Percentiles rank a stretch among this genome's conserved stretches.
phyloP scores from a whole-genome alignment of 2,113 vertebrate genomes.

The Gymnobelideus leadbeateri region DNA sequence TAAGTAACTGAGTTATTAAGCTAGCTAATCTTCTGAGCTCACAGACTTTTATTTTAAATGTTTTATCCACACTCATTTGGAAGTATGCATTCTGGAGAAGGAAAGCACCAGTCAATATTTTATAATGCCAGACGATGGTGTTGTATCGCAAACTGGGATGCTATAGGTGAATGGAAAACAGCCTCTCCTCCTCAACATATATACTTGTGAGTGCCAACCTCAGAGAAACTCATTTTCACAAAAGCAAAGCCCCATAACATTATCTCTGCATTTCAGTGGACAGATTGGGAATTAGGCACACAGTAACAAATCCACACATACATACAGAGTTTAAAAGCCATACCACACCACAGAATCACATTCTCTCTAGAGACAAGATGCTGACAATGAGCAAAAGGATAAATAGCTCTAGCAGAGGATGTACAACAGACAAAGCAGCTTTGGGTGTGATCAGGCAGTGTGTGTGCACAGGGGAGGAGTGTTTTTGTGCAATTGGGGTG shows the following conservation, averaged over 20 bases:
- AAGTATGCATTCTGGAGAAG: conserved; percentile 9
- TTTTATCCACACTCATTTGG: not conserved
- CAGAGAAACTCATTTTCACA: not conserved
- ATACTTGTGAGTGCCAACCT: not conserved
- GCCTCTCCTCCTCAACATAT: not conserved
- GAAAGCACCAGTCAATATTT: conserved; percentile 9
- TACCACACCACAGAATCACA: not conserved
- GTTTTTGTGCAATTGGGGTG: not conserved
- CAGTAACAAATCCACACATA: not conserved
- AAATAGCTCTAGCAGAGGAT: conserved; percentile 34
- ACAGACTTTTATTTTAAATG: not conserved
- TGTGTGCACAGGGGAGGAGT: not conserved
- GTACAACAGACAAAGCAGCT: not conserved
- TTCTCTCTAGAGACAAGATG: conserved; percentile 31
- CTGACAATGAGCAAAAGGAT: conserved; percentile 26
- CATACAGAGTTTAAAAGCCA: conserved; percentile 36
- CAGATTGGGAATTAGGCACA: conserved; percentile 43
- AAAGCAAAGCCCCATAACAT: conserved; percentile 27
- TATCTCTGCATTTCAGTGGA: conserved; percentile 54
- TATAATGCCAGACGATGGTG: not conserved
- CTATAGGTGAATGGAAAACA: not conserved
- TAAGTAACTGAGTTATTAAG: not conserved
- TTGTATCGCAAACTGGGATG: not conserved
- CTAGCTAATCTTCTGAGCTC: conserved; percentile 23
- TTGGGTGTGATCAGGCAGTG: not conserved